Conservation (phyloP, 2,113 vertebrate genomes). For the Collichthys lucidus region DNA sequence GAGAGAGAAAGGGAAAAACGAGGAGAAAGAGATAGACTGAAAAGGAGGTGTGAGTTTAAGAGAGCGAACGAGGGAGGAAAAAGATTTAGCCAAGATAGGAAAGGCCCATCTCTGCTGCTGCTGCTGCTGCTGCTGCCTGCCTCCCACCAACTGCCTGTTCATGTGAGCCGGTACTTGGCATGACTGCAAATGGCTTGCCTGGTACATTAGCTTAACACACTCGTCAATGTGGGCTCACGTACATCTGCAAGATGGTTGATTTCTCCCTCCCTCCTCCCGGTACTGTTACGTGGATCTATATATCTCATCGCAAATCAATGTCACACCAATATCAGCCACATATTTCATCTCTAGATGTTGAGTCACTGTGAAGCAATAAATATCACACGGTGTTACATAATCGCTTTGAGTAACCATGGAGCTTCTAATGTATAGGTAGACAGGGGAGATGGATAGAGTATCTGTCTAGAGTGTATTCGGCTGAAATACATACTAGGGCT, state of each 20-base stretch:
- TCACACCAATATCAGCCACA: slow-evolving; percentile 62
- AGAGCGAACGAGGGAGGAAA: slow-evolving; percentile 59
- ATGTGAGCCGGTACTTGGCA: slow-evolving; percentile 72
- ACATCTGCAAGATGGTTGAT: slow-evolving; percentile 53
- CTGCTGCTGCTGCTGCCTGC: slow-evolving; percentile 72
- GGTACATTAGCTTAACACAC: slow-evolving; percentile 61
- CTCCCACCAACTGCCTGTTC: slow-evolving; percentile 80
- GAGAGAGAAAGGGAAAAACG: slow-evolving; percentile 28
- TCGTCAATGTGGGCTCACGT: slow-evolving; percentile 57
- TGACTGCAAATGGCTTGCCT: slow-evolving; percentile 76
- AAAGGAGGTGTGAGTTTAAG: slow-evolving; percentile 64
- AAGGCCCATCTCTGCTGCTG: slow-evolving; percentile 60
- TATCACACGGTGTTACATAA: slow-evolving; percentile 76
- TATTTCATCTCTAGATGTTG: slow-evolving; percentile 68
- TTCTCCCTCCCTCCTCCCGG: too few relatives aligned
- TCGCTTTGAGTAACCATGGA: slow-evolving; percentile 70
- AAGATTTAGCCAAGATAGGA: slow-evolving; percentile 66
- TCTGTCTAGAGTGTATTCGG: neutral
- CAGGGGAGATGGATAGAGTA: neutral
- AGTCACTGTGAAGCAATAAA: slow-evolving; percentile 77
- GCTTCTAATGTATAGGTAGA: slow-evolving; percentile 66
- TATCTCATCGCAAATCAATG: slow-evolving; percentile 60
- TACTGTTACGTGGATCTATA: neutral
- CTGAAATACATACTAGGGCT: neutral
- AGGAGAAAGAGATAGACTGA: slow-evolving; percentile 45